Evolutionary conservation across 2,797 vertebrate genomes (phyloP), one percentile per base, ranked within the genome.

Genomic region (Thaleichthys pacificus): DNA sequence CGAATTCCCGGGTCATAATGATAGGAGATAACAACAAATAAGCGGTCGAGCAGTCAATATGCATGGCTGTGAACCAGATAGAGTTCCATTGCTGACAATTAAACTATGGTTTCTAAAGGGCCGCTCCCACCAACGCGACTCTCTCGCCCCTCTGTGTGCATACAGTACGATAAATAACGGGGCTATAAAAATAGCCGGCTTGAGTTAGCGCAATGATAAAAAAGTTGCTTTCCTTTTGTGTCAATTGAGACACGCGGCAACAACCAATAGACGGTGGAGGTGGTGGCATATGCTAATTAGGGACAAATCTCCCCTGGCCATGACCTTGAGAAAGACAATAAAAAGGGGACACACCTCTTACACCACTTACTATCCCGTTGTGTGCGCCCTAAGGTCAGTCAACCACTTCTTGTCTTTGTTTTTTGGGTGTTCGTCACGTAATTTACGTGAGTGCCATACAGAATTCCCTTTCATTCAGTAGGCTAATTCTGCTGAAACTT

Each of bases 221-320:
- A 97, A 95, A 89, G 95, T 92, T 91, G 92, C 96, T 98, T 97
- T 96, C 96, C 96, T 98, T 99, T 98, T 98, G 96, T 98, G 97
- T 98, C 95, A 92, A 93, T 94, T 94, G 90, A 90, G 94, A 95
- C 91, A 86, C 87, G 85, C 86, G 86, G 89, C 83, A 87, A 82
- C 92, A 91, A 94, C 95, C 95, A 96, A 96, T 96, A 82, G 91
- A 93, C 90, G 84, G 83, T 72, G 91, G 92, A 93, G 94, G 93
- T 92, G 93, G 94, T 94, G 95, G 95, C 96, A 95, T 95, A 96
- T 96, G 95, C 94, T 94, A 93, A 97, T 97, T 94, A 95, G 93
- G 95, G 94, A 96, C 96, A 97, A 95, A 96, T 95, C 94, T 96
- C 92, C 95, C 94, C 94, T 94, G 95, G 92, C 90, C 87, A 86